Evolutionary conservation across 2,113 vertebrate genomes (phyloP).

Genomic region (Oryzias javanicus): DNA sequence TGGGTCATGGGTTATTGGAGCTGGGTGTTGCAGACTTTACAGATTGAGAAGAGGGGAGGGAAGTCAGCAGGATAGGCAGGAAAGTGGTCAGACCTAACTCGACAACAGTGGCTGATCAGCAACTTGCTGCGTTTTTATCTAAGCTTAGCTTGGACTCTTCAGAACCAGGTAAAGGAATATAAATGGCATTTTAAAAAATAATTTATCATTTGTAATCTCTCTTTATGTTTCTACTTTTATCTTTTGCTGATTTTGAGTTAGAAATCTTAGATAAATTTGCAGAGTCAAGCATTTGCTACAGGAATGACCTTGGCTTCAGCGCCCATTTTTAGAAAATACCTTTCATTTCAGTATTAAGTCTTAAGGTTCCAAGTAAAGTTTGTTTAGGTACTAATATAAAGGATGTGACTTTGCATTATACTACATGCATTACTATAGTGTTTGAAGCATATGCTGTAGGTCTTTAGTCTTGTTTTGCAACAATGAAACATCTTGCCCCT

Average conservation of each 20-base stretch:
- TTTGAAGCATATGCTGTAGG: background rate
- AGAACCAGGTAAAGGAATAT: slow-evolving; percentile 57
- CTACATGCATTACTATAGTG: no score
- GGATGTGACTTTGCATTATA: no score
- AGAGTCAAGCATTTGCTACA: background rate
- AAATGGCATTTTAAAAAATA: background rate
- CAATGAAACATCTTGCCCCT: background rate
- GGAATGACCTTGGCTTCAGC: slow-evolving; percentile 7
- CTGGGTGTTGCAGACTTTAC: slow-evolving; percentile 83
- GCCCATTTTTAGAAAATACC: background rate
- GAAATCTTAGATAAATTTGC: background rate
- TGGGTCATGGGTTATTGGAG: slow-evolving; percentile 90
- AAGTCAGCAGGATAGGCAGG: slow-evolving; percentile 70
- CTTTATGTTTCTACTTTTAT: background rate
- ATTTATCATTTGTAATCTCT: slow-evolving; percentile 4
- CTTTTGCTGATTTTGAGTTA: background rate
- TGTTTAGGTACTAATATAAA: background rate
- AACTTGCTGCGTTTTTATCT: slow-evolving; percentile 25
- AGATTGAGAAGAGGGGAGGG: slow-evolving; percentile 68
- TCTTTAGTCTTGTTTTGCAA: background rate
- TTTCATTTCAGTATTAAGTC: background rate
- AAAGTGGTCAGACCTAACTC: slow-evolving; percentile 71
- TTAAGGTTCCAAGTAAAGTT: background rate
- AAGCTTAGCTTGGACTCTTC: slow-evolving; percentile 48
- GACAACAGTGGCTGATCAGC: slow-evolving; percentile 52